These are phyloP conservation scores for Platycnemis pennipes DNA, from an alignment of 2,888 invertebrate genomes.

Conservation along the genomic window DNA sequence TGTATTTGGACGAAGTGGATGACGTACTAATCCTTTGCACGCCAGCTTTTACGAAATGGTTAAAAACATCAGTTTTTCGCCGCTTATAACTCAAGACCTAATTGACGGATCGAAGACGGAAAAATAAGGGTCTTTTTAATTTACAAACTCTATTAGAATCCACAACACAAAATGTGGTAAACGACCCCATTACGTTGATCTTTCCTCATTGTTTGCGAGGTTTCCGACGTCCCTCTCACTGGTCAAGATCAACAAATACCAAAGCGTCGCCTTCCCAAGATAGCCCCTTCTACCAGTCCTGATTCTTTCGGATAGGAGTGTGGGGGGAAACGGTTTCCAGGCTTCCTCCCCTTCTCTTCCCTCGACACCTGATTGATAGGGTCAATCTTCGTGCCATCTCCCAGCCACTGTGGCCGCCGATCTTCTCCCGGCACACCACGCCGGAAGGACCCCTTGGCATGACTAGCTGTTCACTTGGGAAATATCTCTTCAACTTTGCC, in stretches of 20 bases:
- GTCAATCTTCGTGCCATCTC: slow-evolving; percentile 50
- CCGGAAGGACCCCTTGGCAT: not conserved
- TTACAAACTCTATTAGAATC: too few relatives aligned
- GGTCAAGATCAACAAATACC: not conserved
- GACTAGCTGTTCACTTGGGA: not conserved
- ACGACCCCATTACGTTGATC: too few relatives aligned
- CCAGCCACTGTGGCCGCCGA: slow-evolving; percentile 16
- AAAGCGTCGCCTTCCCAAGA: too few relatives aligned
- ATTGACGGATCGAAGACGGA: too few relatives aligned
- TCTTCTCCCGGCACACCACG: not conserved
- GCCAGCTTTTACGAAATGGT: too few relatives aligned
- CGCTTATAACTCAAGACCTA: too few relatives aligned
- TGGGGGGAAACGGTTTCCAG: not conserved
- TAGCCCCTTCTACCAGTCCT: not conserved
- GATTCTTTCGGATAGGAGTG: slow-evolving; percentile 6
- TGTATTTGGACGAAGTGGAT: too few relatives aligned
- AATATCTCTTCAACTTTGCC: not conserved
- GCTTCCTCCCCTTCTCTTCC: slow-evolving; percentile 30
- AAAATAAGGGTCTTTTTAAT: too few relatives aligned
- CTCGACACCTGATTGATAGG: slow-evolving; percentile 55
- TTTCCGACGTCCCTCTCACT: too few relatives aligned
- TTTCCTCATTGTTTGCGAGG: not conserved
- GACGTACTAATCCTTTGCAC: too few relatives aligned
- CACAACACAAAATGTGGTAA: too few relatives aligned
- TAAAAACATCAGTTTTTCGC: too few relatives aligned